Conservation (phyloP, 2,888 invertebrate species). For the Orchesella flavescens region DNA sequence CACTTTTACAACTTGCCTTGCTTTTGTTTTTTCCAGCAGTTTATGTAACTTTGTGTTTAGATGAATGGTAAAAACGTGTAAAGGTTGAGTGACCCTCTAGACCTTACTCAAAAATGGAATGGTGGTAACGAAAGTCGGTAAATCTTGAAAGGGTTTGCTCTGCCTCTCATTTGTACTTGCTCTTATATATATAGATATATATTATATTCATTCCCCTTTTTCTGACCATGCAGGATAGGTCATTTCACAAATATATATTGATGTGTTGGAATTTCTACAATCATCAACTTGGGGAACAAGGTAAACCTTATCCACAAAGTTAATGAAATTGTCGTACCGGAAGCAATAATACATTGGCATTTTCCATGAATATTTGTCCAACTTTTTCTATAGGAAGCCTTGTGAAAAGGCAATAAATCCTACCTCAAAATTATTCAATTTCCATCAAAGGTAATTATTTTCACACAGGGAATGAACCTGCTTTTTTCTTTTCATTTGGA, state of each 20-base stretch:
- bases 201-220: no score
- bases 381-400: neutral
- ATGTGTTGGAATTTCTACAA: no score
- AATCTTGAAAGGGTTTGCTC: no score
- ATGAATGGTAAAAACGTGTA: neutral
- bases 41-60: neutral
- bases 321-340: slow-evolving; percentile 11
- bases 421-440: neutral
- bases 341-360: neutral
- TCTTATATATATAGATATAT: no score
- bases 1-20: neutral
- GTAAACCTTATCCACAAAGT: neutral
- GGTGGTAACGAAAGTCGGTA: no score
- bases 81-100: slow-evolving; percentile 2
- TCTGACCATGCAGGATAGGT: no score
- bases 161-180: no score
- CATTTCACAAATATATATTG: no score
- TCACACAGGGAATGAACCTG: neutral
- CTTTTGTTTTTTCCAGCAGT: neutral
- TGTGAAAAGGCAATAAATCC: neutral
- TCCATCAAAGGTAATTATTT: slow-evolving; percentile 11
- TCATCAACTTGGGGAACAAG: no score
- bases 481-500: no score
- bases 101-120: no score
- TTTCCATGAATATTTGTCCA: slow-evolving; percentile 1